Conservation (phyloP, 2,888 invertebrate genomes). For the Xylota segnis region DNA sequence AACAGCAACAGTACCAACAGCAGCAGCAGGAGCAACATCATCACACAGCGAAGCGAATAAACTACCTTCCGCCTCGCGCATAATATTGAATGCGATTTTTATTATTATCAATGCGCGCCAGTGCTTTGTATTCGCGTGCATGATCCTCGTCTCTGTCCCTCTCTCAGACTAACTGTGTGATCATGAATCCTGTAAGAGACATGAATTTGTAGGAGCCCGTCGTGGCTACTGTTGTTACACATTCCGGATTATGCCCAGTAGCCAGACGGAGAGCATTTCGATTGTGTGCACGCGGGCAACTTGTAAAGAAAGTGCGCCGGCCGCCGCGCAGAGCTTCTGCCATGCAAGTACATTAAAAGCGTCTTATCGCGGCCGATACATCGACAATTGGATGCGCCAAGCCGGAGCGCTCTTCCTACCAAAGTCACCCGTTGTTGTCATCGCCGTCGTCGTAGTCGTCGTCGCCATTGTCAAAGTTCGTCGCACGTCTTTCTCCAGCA, state of each 20-base stretch:
- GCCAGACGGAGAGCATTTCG: slow-evolving; percentile 27
- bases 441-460: no score
- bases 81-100: slow-evolving; percentile 74
- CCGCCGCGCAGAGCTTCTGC: slow-evolving; percentile 63
- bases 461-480: slow-evolving; percentile 76
- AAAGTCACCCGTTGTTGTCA: slow-evolving; percentile 60
- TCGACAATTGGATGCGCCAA: slow-evolving; percentile 71
- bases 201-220: slow-evolving; percentile 75
- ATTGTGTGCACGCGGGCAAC: slow-evolving; percentile 60
- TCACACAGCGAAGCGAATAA: slow-evolving; percentile 21
- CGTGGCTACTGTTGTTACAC: slow-evolving; percentile 83
- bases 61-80: slow-evolving; percentile 70
- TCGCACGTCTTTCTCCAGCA: slow-evolving; percentile 61
- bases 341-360: slow-evolving; percentile 74
- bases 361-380: slow-evolving; percentile 66
- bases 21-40: slow-evolving; percentile 7
- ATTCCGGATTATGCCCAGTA: slow-evolving; percentile 76
- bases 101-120: slow-evolving; percentile 71
- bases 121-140: slow-evolving; percentile 58
- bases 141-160: slow-evolving; percentile 21
- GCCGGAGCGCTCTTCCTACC: slow-evolving; percentile 17
- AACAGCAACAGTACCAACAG: slow-evolving; percentile 5
- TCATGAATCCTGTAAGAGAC: slow-evolving; percentile 62
- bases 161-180: slow-evolving; percentile 5
- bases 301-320: slow-evolving; percentile 68